phyloP scores from a whole-genome alignment of 2,888 invertebrate genomes.

The Drosophila planitibia region DNA sequence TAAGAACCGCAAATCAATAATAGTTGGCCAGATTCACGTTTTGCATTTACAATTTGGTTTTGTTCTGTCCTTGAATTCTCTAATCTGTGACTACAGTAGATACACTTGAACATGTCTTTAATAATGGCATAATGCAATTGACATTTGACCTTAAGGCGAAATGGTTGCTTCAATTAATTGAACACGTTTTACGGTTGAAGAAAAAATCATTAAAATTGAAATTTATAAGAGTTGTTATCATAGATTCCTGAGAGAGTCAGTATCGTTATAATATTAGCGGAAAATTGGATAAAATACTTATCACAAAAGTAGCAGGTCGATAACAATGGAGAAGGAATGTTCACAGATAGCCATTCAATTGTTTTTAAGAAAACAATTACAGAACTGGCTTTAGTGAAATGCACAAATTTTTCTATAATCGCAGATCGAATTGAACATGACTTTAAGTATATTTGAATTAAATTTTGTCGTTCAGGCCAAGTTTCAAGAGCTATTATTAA shows the following conservation, averaged over 20 bases:
- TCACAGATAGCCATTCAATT: background rate
- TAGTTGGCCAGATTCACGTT: background rate
- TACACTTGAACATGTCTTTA: constrained; percentile 11
- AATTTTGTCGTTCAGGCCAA: background rate
- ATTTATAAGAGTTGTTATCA: background rate
- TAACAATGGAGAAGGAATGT: background rate
- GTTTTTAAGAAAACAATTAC: background rate
- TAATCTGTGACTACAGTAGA: constrained; percentile 17
- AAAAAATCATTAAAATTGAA: background rate
- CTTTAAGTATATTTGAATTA: background rate
- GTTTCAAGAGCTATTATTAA: background rate
- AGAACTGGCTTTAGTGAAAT: background rate
- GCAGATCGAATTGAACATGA: constrained; percentile 7
- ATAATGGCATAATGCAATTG: background rate
- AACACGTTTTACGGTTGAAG: background rate
- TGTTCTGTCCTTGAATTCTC: constrained; percentile 21
- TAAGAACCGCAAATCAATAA: constrained; percentile 1
- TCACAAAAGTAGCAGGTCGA: background rate
- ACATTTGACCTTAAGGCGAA: background rate
- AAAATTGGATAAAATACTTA: background rate
- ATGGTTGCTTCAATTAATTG: background rate
- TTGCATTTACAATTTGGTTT: constrained; percentile 10
- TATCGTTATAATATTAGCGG: background rate
- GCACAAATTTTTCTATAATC: background rate
- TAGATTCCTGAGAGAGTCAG: background rate